Conservation (phyloP, 2,797 vertebrate genomes). For the Chrysocyon brachyurus region DNA sequence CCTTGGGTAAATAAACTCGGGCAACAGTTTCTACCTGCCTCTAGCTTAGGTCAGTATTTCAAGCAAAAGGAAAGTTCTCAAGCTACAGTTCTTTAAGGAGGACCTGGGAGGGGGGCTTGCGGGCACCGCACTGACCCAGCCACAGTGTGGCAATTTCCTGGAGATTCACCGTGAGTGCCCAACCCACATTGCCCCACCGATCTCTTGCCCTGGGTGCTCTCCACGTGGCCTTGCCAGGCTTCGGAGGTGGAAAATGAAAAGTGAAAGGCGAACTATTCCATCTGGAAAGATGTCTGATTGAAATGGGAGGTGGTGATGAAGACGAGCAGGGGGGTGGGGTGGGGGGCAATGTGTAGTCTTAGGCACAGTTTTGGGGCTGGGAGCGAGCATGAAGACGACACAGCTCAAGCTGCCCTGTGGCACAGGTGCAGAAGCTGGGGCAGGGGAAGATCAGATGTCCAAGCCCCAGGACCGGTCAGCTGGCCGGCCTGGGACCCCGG, state of each 20-base stretch:
- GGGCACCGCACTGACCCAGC: neutral
- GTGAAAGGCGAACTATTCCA: neutral
- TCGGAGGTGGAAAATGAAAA: neutral
- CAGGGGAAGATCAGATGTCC: too few relatives aligned
- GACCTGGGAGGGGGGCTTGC: neutral
- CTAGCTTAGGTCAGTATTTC: neutral
- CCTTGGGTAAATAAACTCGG: constrained; percentile 1
- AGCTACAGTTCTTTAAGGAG: neutral
- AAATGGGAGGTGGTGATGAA: neutral
- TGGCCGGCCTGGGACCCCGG: neutral
- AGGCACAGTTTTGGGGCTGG: neutral
- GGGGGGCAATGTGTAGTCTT: neutral
- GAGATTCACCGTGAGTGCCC: neutral
- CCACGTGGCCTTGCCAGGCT: neutral
- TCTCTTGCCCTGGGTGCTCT: neutral
- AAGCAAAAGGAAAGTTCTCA: neutral
- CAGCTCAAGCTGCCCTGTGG: neutral
- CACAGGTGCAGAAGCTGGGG: neutral
- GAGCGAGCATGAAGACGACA: neutral
- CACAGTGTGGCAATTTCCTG: neutral
- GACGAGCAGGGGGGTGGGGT: neutral
- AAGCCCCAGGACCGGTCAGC: neutral
- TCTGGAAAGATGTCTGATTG: neutral
- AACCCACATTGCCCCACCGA: too few relatives aligned
- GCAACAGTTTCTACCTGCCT: neutral